Conservation (phyloP, 2,888 invertebrate species). For the Petrolisthes manimaculis region DNA sequence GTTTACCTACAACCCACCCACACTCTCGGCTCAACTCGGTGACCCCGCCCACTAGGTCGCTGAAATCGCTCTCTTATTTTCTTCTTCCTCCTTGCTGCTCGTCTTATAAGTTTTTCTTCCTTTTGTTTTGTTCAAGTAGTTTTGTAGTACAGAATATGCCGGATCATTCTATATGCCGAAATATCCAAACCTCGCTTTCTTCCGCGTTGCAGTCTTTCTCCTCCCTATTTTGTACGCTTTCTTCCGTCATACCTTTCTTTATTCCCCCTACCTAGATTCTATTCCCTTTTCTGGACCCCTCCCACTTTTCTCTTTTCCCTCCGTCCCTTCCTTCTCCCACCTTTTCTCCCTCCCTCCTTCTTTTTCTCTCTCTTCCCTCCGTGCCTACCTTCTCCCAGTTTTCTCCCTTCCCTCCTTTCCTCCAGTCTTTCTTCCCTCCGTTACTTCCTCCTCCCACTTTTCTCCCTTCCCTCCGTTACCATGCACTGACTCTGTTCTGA, state of each 20-base stretch:
- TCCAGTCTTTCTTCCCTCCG: neutral
- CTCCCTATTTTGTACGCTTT: neutral
- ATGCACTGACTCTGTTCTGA: neutral
- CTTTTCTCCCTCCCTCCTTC: neutral
- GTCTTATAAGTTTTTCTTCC: neutral
- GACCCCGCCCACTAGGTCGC: slow-evolving; percentile 40
- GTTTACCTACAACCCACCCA: slow-evolving; percentile 28
- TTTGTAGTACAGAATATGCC: neutral
- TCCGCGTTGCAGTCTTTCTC: neutral
- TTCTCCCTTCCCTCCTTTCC: neutral
- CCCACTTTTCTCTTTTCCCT: neutral
- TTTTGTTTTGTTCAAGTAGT: neutral
- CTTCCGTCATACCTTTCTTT: neutral
- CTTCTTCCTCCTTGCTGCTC: neutral
- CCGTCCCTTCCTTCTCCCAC: neutral
- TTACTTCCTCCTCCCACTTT: neutral
- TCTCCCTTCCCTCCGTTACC: neutral
- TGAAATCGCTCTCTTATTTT: slow-evolving; percentile 17
- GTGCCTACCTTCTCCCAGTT: neutral
- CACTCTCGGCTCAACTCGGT: slow-evolving; percentile 42
- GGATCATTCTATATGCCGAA: neutral
- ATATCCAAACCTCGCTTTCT: neutral
- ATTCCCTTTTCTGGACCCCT: neutral
- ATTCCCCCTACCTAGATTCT: neutral
- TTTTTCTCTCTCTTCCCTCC: neutral